Conservation (phyloP, 2,888 invertebrate species). For the Adelphocoris suturalis region DNA sequence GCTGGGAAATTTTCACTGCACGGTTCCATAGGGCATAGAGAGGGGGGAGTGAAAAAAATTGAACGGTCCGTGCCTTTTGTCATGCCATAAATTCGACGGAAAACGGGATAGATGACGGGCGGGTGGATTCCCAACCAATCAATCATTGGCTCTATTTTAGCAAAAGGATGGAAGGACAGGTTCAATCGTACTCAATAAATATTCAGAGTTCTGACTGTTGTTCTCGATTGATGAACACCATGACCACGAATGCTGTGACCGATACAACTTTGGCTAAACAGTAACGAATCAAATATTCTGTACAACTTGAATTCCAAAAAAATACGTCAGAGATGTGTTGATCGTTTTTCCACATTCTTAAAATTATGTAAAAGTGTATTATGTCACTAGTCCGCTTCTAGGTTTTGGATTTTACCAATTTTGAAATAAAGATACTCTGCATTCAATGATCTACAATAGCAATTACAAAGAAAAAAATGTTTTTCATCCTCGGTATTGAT, state of each 20-base stretch:
- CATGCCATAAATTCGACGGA: slow-evolving; percentile 51
- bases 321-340: too few species aligned
- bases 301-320: too few species aligned
- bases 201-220: slow-evolving; percentile 9
- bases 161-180: slow-evolving; percentile 50
- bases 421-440: too few species aligned
- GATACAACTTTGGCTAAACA: not conserved
- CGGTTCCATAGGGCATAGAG: not conserved
- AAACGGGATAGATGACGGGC: not conserved
- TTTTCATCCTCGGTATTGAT: too few species aligned
- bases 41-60: slow-evolving; percentile 28
- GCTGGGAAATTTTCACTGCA: not conserved
- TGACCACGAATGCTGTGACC: not conserved
- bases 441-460: too few species aligned
- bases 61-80: slow-evolving; percentile 41
- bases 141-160: slow-evolving; percentile 49
- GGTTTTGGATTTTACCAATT: too few species aligned
- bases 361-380: too few species aligned
- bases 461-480: too few species aligned
- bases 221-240: slow-evolving; percentile 48
- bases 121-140: slow-evolving; percentile 48
- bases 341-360: too few species aligned
- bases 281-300: too few species aligned
- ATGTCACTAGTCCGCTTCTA: too few species aligned
- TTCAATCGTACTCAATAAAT: slow-evolving; percentile 39